Evolutionary conservation across 2,797 vertebrate species (phyloP).

Genomic region (Platalea minor): DNA sequence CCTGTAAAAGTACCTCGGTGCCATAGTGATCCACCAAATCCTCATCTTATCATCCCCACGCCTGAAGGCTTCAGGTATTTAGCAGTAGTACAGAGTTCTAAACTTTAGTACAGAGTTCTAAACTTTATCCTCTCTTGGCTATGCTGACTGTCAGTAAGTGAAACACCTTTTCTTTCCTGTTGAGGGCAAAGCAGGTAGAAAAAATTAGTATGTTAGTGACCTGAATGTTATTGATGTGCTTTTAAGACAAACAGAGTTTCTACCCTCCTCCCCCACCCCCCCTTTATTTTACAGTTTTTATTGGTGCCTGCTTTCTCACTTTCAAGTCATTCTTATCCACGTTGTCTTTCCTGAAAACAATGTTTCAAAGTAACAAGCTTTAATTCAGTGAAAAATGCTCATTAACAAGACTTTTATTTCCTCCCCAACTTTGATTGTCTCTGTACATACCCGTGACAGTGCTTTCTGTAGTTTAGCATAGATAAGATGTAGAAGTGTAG

Average conservation of each 20-base stretch:
- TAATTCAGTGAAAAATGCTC: background rate
- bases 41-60: conserved; percentile 92
- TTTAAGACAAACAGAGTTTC: background rate
- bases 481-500: background rate
- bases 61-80: conserved; percentile 93
- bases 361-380: background rate
- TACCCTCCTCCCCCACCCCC: fast-evolving
- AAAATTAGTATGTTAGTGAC: background rate
- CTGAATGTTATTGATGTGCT: background rate
- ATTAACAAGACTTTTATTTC: background rate
- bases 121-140: background rate
- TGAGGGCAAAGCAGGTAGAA: background rate
- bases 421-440: background rate
- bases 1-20: conserved; percentile 96
- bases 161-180: background rate
- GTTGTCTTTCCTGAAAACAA: background rate
- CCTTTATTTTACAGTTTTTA: background rate
- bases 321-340: background rate
- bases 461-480: background rate
- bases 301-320: background rate
- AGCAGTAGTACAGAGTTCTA: background rate
- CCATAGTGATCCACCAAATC: conserved; percentile 97
- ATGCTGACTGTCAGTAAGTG: background rate
- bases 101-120: background rate
- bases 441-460: background rate